These are phyloP conservation scores for Ophioninae sp. DNA, from an alignment of 2,888 invertebrate genomes.

Conservation along the genomic window DNA sequence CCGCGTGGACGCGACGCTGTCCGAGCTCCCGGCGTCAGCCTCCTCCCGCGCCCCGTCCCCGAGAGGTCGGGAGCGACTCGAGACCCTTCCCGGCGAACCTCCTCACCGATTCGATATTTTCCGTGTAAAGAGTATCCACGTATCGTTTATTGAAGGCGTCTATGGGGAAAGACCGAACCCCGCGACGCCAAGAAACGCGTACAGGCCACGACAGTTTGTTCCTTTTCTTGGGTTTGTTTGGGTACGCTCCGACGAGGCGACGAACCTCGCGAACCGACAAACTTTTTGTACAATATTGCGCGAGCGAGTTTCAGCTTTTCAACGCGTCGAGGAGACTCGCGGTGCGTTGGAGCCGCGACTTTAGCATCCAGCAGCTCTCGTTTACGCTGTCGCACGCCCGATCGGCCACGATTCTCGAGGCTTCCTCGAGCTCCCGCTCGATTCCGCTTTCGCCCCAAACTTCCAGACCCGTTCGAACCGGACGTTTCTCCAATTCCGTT, in stretches of 20 bases:
- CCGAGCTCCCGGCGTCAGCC: too few species aligned
- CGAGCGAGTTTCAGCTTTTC: slow-evolving; percentile 75
- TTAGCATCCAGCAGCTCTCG: slow-evolving; percentile 76
- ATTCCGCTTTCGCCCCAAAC: too few species aligned
- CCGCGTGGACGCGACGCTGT: too few species aligned
- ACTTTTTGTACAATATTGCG: slow-evolving; percentile 70
- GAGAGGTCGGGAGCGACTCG: too few species aligned
- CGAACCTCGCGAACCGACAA: slow-evolving; percentile 68
- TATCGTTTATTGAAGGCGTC: neutral
- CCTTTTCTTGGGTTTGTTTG: slow-evolving; percentile 3
- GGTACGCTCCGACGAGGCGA: slow-evolving; percentile 35
- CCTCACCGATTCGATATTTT: too few species aligned
- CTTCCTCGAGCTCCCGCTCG: slow-evolving; percentile 67
- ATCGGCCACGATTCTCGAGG: slow-evolving; percentile 70
- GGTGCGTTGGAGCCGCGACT: slow-evolving; percentile 74
- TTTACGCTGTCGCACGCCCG: slow-evolving; percentile 74
- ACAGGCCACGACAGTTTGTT: slow-evolving; percentile 34
- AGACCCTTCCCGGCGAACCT: too few species aligned
- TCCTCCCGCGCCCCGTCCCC: too few species aligned
- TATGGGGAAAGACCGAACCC: neutral
- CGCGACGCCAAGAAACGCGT: slow-evolving; percentile 31
- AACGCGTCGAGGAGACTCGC: slow-evolving; percentile 75
- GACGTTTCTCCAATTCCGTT: slow-evolving; percentile 73
- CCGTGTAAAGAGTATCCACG: too few species aligned
- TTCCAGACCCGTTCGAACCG: slow-evolving; percentile 71